These are phyloP conservation scores for Halictus ligatus DNA, from an alignment of 2,888 invertebrate genomes.

Conservation along the genomic window DNA sequence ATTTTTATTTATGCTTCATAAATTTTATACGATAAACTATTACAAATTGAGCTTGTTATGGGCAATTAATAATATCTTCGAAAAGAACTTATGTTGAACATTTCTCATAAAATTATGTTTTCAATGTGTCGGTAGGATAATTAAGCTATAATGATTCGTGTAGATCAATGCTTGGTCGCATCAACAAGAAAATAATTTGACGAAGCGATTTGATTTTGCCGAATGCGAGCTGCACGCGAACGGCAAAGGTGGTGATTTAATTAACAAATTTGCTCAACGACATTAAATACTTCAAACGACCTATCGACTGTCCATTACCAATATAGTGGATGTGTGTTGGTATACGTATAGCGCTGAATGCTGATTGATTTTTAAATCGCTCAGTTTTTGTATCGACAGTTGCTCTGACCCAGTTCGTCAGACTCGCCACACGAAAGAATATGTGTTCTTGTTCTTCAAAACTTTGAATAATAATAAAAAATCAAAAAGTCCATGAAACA, in stretches of 20 bases:
- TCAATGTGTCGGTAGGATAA: not conserved
- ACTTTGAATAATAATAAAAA: not conserved
- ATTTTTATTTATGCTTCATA: not conserved
- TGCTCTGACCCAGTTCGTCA: constrained; percentile 4
- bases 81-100: not conserved
- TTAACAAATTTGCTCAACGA: constrained; percentile 28
- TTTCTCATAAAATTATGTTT: not conserved
- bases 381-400: constrained; percentile 1
- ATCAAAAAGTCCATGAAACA: not conserved
- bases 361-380: constrained; percentile 5
- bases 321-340: not conserved
- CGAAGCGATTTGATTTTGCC: not conserved
- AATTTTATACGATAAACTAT: no score
- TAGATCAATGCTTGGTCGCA: not conserved
- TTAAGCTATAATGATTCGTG: not conserved
- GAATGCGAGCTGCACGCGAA: constrained; percentile 1
- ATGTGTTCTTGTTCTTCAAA: not conserved
- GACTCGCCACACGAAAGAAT: not conserved
- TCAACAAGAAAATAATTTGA: not conserved
- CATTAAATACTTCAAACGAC: constrained; percentile 9
- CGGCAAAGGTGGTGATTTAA: constrained; percentile 17
- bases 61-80: not conserved
- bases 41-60: not conserved
- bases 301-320: constrained; percentile 4
- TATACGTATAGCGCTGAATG: not conserved